Evolutionary conservation across 2,797 vertebrate genomes (phyloP).

Genomic region (Pseudochromis fuscus): DNA sequence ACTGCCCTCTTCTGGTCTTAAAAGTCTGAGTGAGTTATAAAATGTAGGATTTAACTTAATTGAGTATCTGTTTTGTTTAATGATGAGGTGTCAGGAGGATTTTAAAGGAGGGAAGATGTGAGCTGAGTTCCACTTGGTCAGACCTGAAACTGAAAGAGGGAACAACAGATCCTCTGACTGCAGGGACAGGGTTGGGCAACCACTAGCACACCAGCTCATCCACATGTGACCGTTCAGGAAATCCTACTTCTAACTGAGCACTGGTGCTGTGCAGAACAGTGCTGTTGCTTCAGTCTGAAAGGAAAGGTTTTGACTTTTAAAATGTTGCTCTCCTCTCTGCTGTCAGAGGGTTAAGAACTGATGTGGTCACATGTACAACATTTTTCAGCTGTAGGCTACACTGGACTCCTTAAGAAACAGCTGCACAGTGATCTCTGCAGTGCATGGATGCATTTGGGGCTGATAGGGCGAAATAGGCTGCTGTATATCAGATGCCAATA

Average conservation of each 20-base stretch:
- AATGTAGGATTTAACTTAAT: not conserved
- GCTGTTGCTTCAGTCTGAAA: constrained; percentile 14
- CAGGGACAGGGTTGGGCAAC: not conserved
- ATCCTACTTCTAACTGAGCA: not conserved
- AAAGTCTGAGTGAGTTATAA: not conserved
- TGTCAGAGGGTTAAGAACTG: constrained; percentile 26
- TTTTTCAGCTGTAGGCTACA: constrained; percentile 11
- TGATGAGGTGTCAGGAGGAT: constrained; percentile 2
- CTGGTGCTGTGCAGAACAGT: not conserved
- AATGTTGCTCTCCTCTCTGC: constrained; percentile 10
- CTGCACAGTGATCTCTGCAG: not conserved
- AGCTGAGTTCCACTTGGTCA: constrained; percentile 5
- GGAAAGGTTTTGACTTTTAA: constrained; percentile 37
- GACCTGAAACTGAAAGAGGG: not conserved
- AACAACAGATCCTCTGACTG: constrained; percentile 3
- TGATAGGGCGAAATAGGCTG: constrained; percentile 4
- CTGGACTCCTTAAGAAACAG: not conserved
- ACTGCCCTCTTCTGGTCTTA: constrained; percentile 75
- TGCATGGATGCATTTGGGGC: not conserved
- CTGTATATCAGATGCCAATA: not conserved
- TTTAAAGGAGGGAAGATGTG: not conserved
- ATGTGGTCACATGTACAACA: constrained; percentile 17
- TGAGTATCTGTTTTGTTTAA: too few species aligned
- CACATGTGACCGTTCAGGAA: not conserved
- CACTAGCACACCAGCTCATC: not conserved